Base-by-base conservation (phyloP, 2,888 invertebrate species). In the Acanthopleura granulata region DNA sequence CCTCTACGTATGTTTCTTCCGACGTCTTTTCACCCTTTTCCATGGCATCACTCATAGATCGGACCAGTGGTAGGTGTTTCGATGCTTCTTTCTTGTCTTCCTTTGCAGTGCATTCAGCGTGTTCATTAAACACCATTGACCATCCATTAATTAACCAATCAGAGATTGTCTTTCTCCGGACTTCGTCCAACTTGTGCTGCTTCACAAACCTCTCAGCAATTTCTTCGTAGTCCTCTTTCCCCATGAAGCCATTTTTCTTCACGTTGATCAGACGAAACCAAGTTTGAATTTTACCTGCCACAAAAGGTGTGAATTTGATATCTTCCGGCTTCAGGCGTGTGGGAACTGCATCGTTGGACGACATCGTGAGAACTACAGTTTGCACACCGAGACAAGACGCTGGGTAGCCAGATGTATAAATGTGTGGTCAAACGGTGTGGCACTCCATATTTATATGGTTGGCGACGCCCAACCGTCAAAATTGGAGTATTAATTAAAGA, bases 221-320 rank as follows among this genome's bases (percentile, higher is more conserved):
- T 25, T 82, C 71, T 16, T 69, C 75, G 73, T 80, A 85, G 74
- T 85, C 84, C 0, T 75, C 75, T 50, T 76, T 76, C 15, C 78
- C 75, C 79, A 84, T 83, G 62, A 72, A 78, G 0, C 83, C 85
- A 50, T 83, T 82, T 49, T 80, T 78, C 51, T 81, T 82, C n/a
- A 81, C 81, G 72, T 84, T 82, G 49, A 82, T 81, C 76, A 84
- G 76, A 22, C 81, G 80, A 73, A 84, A 86, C 84, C 85, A 86
- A 27, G 76, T 78, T 70, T 83, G 75, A 9, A 81, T 78, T 77
- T 84, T 84, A 12, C 74, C 62, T 69, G 82, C 80, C 0, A 81
- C 75, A 62, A 83, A 80, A 22, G 74, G 72, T 11, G 75, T 75
- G 57, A 77, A 75, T 15, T 50, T 72, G 11, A 78, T 75, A 66